Percentiles rank a stretch among this genome's conserved stretches.
These are phyloP conservation scores for Berghia stephanieae DNA, from an alignment of 1,140 invertebrate species.

Conservation along the genomic window DNA sequence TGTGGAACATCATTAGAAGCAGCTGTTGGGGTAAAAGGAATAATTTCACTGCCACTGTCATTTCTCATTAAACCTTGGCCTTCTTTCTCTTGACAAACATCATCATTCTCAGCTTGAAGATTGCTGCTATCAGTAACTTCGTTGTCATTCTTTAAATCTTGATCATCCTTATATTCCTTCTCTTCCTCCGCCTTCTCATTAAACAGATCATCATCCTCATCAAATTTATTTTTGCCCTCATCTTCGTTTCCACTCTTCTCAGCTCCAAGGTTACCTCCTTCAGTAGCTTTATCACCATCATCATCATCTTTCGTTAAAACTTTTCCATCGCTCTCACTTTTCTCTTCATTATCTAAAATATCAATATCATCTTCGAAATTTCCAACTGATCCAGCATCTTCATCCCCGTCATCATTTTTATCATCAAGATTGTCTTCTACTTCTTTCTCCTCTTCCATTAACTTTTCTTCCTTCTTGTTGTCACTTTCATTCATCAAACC, in stretches of 20 bases:
- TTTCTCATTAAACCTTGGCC: too few relatives aligned
- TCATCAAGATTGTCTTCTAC: neutral
- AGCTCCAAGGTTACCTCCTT: slow-evolving; percentile 24
- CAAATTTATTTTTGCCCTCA: neutral
- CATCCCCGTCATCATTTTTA: neutral
- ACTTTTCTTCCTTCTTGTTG: neutral
- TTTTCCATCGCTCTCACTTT: neutral
- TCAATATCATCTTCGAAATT: slow-evolving; percentile 27
- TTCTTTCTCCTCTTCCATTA: neutral
- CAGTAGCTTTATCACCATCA: slow-evolving; percentile 22
- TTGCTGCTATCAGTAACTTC: neutral
- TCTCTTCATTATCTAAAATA: neutral
- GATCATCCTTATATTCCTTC: neutral
- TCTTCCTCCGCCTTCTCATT: neutral
- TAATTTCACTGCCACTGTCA: too few relatives aligned
- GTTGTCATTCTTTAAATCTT: neutral
- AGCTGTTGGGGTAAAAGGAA: too few relatives aligned
- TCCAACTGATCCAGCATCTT: slow-evolving; percentile 23
- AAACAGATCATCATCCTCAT: neutral
- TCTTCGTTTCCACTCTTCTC: slow-evolving; percentile 13
- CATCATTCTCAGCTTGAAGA: too few relatives aligned
- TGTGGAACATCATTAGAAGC: too few relatives aligned
- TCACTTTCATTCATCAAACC: neutral
- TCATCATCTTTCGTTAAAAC: slow-evolving; percentile 10
- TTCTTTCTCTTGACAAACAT: too few relatives aligned